A percentile compares a stretch with the other conserved stretches of the same genome.
phyloP scores from a whole-genome alignment of 2,888 invertebrate species.

The Yponomeuta evonymella region DNA sequence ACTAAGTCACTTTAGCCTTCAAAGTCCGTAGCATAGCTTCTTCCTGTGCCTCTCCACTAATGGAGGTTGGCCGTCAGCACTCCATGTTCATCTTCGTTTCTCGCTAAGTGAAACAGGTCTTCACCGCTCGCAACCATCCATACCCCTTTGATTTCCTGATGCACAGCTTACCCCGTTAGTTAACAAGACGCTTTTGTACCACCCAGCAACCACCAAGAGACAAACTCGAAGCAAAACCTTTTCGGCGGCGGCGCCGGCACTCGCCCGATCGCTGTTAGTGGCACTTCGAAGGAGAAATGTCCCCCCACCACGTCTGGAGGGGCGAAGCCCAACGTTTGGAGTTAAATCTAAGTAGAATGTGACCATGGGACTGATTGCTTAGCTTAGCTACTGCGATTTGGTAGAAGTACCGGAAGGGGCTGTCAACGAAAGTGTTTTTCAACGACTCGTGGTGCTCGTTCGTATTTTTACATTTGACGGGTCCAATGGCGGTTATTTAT shows the following conservation, averaged over 20 bases:
- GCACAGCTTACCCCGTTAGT: background rate
- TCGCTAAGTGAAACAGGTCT: too few relatives aligned
- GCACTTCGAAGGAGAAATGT: slow-evolving; percentile 33
- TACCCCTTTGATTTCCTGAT: too few relatives aligned
- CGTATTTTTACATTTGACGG: too few relatives aligned
- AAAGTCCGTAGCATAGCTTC: too few relatives aligned
- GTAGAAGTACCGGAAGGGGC: background rate
- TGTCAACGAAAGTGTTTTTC: background rate
- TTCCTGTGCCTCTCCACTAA: too few relatives aligned
- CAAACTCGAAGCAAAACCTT: slow-evolving; percentile 36
- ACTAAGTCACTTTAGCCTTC: too few relatives aligned
- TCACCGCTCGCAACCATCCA: too few relatives aligned
- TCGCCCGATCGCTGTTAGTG: slow-evolving; percentile 22
- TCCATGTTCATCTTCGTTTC: too few relatives aligned
- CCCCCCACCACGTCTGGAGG: slow-evolving; percentile 46
- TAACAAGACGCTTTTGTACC: background rate
- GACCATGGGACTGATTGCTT: background rate
- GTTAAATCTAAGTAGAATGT: slow-evolving; percentile 30
- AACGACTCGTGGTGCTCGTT: background rate
- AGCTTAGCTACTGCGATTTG: background rate
- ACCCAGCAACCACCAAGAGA: slow-evolving; percentile 49
- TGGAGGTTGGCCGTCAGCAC: too few relatives aligned
- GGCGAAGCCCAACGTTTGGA: slow-evolving; percentile 50
- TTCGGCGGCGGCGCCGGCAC: slow-evolving; percentile 33
- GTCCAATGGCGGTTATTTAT: too few relatives aligned